Evolutionary conservation across 2,797 vertebrate genomes (phyloP).

Genomic region (Typhlichthys subterraneus): DNA sequence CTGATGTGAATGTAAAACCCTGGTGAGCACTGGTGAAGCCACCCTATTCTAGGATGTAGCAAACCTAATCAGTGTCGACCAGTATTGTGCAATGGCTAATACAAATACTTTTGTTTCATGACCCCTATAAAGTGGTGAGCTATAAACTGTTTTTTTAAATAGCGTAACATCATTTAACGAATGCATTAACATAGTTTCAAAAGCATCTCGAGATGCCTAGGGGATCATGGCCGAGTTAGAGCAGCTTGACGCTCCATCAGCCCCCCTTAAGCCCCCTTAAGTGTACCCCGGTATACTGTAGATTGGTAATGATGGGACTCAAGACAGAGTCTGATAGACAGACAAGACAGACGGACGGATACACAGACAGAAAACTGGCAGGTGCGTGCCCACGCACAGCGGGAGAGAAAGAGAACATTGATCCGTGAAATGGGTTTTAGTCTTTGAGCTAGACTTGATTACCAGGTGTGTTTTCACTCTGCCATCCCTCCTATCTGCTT

Average conservation of each 20-base stretch:
- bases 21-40: too few species aligned
- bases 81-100: too few species aligned
- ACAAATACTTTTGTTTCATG: too few species aligned
- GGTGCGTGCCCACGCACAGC: slow-evolving; percentile 54
- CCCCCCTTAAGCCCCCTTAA: slow-evolving; percentile 5
- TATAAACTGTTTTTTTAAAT: too few species aligned
- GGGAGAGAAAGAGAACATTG: slow-evolving; percentile 71
- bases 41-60: too few species aligned
- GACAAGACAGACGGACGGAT: slow-evolving; percentile 1
- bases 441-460: slow-evolving; percentile 78
- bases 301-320: slow-evolving; percentile 47
- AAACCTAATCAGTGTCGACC: too few species aligned
- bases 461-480: slow-evolving; percentile 75
- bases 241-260: slow-evolving; percentile 13
- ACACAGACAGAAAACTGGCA: slow-evolving; percentile 42
- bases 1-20: too few species aligned
- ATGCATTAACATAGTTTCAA: too few species aligned
- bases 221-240: too few species aligned
- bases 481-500: slow-evolving; percentile 69
- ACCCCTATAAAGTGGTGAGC: too few species aligned
- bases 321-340: slow-evolving; percentile 7
- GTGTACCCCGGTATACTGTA: slow-evolving; percentile 20
- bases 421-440: slow-evolving; percentile 83
- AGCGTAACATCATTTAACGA: too few species aligned
- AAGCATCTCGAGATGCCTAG: too few species aligned